Base-by-base conservation (phyloP, 2,113 vertebrate genomes). In the Eptesicus fuscus region DNA sequence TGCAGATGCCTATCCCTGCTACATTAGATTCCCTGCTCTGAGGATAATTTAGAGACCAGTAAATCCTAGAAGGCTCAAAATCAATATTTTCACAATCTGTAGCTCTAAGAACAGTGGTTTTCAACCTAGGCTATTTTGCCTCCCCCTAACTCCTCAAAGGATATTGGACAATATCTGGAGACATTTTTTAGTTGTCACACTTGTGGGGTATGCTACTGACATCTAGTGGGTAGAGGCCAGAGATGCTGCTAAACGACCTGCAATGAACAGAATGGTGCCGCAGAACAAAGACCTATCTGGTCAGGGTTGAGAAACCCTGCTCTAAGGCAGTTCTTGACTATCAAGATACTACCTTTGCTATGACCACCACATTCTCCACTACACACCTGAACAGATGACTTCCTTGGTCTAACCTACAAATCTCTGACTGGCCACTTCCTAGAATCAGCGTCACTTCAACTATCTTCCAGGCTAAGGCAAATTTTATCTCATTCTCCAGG, bases 211-310 rank as follows among this genome's bases (percentile, higher is more conserved):
- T 74, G n/a, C 78, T 91, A 70, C 71, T 79, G 53, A 92, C 65
- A 95, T 83, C 84, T 83, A 94, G 63, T 94, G 30, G 51, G 25
- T 90, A 91, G 42, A 94, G 22, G 67, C 10, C 73, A 96, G 18
- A 40, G 35, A 83, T 82, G 69, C 47, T 95, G 32, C 22, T 80
- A 71, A 88, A 74, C 77, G 30, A 30, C 25, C 47, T 83, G 37
- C 42, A 44, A 49, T 89, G 44, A 83, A 74, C 30, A 83, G 40
- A 61, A 83, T 16, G 88, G 14, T 2, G 16, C 23, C 32, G 12
- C 18, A 74, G 17, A 63, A 70, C 56, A 74, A 89, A 93, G 67
- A 93, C 93, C 13, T 47, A 73, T 82, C 37, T 65, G 37, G 20
- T n/a, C 49, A 76, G 5, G 5, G 32, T 70, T 65, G 70, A 87